Base-by-base conservation (phyloP, 2,113 vertebrate genomes). In the Serinus canaria region DNA sequence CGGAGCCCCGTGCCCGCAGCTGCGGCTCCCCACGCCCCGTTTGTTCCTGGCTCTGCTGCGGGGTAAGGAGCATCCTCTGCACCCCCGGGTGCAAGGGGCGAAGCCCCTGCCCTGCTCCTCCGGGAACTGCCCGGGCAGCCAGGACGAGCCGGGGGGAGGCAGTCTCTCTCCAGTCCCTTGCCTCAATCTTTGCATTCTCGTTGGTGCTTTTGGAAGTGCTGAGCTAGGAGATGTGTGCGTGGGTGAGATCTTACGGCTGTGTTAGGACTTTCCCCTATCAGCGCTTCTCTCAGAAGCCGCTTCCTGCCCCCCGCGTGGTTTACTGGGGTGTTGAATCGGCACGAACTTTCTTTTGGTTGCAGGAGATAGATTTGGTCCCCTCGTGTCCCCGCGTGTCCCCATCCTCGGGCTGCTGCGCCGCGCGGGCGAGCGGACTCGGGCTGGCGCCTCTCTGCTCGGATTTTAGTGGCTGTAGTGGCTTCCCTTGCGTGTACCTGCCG, bases 341-440 rank as follows among this genome's bases (percentile, higher is more conserved):
- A 59, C 50, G 25, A 97, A 97, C 87, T 97, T 96, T 95, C 30
- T 95, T 79, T 20, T 49, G 91, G 8, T 27, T 73, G 74, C 21
- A 4, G 59, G 49, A 44, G 82, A 55, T 21, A 11, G 78, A 1
- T 87, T 66, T 37, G 74, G 58, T 82, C 56, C 33, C 68, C 10
- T 30, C 13, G 11, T 68, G 84, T 83, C 58, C 50, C 83, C 3
- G 17, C 21, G 35, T 58, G 76, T 82, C 87, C 78, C n/a, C 25
- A 5, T 67, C 10, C 58, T 55, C 28, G 62, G 76, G 77, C 35
- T 41, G 72, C 63, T 21, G 78, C 74, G 46, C 7, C 33, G 62
- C n/a, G 44, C 43, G 50, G 90, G 69, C 10, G 35, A 16, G 44
- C 0, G 76, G 55, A 24, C 39, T 41, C 30, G 31, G 64, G 80